Evolutionary conservation across 2,797 vertebrate species (phyloP).

Genomic region (Aratinga solstitialis): DNA sequence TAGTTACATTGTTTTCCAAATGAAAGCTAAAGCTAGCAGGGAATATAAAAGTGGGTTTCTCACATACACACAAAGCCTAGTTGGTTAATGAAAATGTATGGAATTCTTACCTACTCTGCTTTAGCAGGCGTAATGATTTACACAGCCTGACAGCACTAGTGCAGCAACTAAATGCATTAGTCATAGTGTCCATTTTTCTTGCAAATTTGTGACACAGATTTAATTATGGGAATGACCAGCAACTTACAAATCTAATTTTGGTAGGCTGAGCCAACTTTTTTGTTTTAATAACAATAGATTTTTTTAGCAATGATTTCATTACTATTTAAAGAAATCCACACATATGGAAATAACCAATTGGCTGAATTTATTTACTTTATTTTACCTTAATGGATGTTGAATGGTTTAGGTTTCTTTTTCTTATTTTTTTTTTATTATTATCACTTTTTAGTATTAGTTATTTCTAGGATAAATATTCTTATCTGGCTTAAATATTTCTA

Average conservation of each 20-base stretch:
- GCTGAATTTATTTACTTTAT: conserved; percentile 73
- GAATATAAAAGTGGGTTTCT: background rate
- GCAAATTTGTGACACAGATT: conserved; percentile 85
- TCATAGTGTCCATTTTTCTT: conserved; percentile 84
- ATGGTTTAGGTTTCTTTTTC: background rate
- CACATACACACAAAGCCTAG: conserved; percentile 21
- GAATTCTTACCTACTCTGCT: conserved; percentile 74
- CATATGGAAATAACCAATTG: conserved; percentile 76
- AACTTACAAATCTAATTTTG: conserved; percentile 84
- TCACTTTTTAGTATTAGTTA: background rate
- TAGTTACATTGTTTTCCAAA: background rate
- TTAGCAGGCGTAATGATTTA: conserved; percentile 73
- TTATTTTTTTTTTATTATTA: background rate
- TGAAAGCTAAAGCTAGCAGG: conserved; percentile 7
- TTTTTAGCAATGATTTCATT: conserved; percentile 82
- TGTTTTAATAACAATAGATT: conserved; percentile 84
- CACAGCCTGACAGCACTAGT: conserved; percentile 77
- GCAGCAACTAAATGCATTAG: conserved; percentile 84
- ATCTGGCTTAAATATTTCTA: conserved; percentile 43
- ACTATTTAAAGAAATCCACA: conserved; percentile 81
- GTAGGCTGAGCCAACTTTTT: conserved; percentile 77
- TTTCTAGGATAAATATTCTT: background rate
- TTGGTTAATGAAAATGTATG: conserved; percentile 74
- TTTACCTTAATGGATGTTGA: conserved; percentile 60
- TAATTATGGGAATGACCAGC: conserved; percentile 83